Evolutionary conservation across 2,797 vertebrate genomes (phyloP).

Genomic region (Thaleichthys pacificus): DNA sequence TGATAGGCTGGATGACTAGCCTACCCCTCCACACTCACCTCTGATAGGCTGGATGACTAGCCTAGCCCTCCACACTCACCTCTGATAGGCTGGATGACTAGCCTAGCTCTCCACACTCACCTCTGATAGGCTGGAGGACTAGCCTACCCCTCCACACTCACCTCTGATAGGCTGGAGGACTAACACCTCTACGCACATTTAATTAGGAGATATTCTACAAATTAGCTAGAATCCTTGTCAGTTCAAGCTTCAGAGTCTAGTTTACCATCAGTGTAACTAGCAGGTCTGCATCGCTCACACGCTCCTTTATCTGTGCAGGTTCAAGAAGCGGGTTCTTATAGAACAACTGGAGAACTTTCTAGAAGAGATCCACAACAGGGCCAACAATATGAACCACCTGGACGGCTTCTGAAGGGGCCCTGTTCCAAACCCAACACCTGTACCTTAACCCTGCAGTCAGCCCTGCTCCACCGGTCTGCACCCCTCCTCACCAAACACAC

Average conservation of each 20-base stretch:
- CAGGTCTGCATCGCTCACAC: not conserved
- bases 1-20: not conserved
- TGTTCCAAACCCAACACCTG: constrained; percentile 15
- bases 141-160: too few relatives aligned
- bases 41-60: too few relatives aligned
- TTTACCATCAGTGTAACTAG: too few relatives aligned
- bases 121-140: not conserved
- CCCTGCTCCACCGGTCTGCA: not conserved
- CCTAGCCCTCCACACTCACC: too few relatives aligned
- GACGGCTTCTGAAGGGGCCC: constrained; percentile 37
- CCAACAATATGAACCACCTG: constrained; percentile 88
- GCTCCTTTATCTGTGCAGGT: constrained; percentile 72
- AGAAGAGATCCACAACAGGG: constrained; percentile 91
- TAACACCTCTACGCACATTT: too few relatives aligned
- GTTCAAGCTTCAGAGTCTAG: too few relatives aligned
- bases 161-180: not conserved
- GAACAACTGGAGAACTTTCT: constrained; percentile 95
- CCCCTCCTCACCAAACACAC: not conserved
- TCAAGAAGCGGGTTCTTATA: constrained; percentile 95
- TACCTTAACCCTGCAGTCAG: not conserved
- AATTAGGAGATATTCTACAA: too few relatives aligned
- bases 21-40: too few relatives aligned
- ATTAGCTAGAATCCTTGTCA: too few relatives aligned
- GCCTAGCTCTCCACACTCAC: not conserved
- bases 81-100: too few relatives aligned